Evolutionary conservation across 2,113 vertebrate species (phyloP), one percentile per base, ranked within the genome.

Genomic region (Leucopternis melanops): DNA sequence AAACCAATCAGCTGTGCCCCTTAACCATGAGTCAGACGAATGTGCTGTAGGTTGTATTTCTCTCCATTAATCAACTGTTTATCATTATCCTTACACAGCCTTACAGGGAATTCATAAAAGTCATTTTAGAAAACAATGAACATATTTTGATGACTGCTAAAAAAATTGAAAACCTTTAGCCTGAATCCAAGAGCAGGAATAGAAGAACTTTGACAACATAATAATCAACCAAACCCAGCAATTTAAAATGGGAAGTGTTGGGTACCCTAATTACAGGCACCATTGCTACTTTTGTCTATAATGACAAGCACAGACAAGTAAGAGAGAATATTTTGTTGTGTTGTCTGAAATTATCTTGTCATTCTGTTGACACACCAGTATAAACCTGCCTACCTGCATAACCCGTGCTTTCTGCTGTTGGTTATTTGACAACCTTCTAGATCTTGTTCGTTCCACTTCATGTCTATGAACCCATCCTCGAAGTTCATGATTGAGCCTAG

Each of bases 391-490:
- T 88, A 97, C 96, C 96, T 94, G 96, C 6, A 32, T n/a, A 21
- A 91, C 77, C 8, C 89, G 75, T 1, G 86, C 86, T 11, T 80
- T 96, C 57, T 95, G 96, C 52, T 96, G 95, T 32, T 94, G 91
- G 81, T 23, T 91, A 69, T 96, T 95, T 40, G 91, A 95, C 22
- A 71, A 1, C 25, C 94, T 84, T 38, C 95, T 94, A 11, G 92
- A 97, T 10, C 94, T 78, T 9, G 94, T 97, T 21, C 81, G 79
- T 58, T 97, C 90, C 66, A 96, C 96, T 81, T 97, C 92, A 18
- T 97, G 96, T 55, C 96, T 93, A 38, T 94, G 96, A 63, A 97
- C 96, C 96, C 96, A 97, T 7, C 96, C 96, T 32, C 96, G 94
- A 26, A 97, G 94, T 23, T 97, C 96, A 0, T 97, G 96, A 62